Base-by-base conservation (phyloP, 2,888 invertebrate genomes). In the Xiphydria camelus region DNA sequence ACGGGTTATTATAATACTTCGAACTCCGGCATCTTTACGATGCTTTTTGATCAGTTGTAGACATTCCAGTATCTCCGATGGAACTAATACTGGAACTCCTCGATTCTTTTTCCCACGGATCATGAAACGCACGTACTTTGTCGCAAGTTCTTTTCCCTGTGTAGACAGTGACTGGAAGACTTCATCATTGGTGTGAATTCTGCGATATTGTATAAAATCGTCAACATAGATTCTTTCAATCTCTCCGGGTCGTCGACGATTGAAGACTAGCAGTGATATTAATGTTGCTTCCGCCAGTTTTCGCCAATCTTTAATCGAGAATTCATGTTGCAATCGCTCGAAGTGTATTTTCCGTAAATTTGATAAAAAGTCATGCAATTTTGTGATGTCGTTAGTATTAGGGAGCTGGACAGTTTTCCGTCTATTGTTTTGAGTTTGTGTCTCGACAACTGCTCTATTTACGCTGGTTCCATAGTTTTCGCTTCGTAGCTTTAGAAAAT, bases 21-120 rank as follows among this genome's bases (percentile, higher is more conserved):
- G 43, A 6, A 43, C 37, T 2, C 26, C 26, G n/a, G 22, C 43
- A n/a, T 25, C 20, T 3, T 9, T 15, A n/a, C 31, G 7, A 31
- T 20, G 15, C 17, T 18, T 4, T 10, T 22, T 14, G 4, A 37
- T 12, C 18, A 29, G 29, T 2, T 19, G n/a, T 9, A 36, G 3
- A n/a, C 26, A 26, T 10, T 48, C 10, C 0, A 47, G 4, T 2
- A 45, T 34, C 6, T 49, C 45, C n/a, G n/a, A 39, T 9, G 35
- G 9, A 23, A 53, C 17, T 1, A 55, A 41, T 2, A 47, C 39
- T 10, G 42, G 39, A 10, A 50, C 50, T 14, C 47, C 39, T 6
- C 38, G 36, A 38, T 32, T 42, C 22, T 25, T 33, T 32, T 46
- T 41, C 3, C 41, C 37, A 21, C 41, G 47, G 22, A 51, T 51